phyloP scores from a whole-genome alignment of 2,797 vertebrate species.

The Silurus aristotelis region DNA sequence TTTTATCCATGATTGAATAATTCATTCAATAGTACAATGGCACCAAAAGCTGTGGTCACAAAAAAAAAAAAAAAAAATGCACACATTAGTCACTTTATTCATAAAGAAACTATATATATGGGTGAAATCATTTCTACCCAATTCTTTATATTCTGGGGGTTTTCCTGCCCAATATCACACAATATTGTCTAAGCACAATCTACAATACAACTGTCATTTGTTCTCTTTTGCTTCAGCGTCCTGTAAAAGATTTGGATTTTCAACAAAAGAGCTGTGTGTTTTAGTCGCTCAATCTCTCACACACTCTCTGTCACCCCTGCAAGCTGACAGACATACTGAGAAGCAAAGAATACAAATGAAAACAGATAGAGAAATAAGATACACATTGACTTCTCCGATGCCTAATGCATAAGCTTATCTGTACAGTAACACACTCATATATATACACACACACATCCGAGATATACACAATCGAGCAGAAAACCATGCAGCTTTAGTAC shows the following conservation, averaged over 20 bases:
- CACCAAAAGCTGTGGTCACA: neutral
- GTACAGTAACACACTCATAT: neutral
- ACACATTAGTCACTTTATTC: neutral
- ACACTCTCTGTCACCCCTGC: neutral
- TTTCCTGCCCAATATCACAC: neutral
- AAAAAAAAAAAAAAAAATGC: neutral
- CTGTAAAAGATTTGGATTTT: neutral
- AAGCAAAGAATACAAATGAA: neutral
- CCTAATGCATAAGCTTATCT: neutral
- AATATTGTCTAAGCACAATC: neutral
- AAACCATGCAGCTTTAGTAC: neutral
- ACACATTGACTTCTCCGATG: neutral
- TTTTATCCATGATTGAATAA: neutral
- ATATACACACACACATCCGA: neutral
- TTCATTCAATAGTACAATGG: neutral
- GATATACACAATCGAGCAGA: neutral
- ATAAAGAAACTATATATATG: too few relatives aligned
- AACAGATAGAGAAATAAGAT: neutral
- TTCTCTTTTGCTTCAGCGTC: neutral
- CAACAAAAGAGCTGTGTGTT: neutral
- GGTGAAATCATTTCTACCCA: too few relatives aligned
- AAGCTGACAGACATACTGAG: neutral
- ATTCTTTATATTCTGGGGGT: neutral
- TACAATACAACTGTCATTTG: neutral
- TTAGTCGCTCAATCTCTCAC: neutral